Evolutionary conservation across 2,113 vertebrate genomes (phyloP).

Genomic region (Protobothrops mucrosquamatus): DNA sequence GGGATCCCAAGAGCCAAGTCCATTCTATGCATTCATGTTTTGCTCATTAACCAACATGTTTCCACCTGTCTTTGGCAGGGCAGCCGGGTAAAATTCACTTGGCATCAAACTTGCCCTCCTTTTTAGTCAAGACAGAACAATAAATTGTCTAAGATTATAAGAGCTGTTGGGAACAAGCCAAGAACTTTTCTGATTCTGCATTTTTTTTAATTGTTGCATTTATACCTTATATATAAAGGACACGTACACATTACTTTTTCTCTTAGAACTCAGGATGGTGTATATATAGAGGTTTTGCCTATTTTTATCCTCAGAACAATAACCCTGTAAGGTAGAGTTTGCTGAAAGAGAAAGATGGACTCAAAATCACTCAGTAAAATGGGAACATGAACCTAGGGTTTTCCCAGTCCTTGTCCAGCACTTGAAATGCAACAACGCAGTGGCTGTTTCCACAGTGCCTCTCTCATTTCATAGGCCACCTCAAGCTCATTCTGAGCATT

Average conservation of each 20-base stretch:
- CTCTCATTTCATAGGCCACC: background rate
- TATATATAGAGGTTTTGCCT: background rate
- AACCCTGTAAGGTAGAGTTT: background rate
- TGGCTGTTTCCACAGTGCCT: background rate
- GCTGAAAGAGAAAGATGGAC: background rate
- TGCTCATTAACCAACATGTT: background rate
- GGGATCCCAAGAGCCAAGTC: background rate
- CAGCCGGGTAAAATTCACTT: background rate
- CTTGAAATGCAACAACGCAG: background rate
- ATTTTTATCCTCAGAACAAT: background rate
- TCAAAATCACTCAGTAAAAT: background rate
- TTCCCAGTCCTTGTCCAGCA: background rate
- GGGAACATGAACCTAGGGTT: background rate
- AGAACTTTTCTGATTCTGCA: background rate
- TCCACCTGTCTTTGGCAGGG: background rate
- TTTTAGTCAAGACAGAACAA: background rate
- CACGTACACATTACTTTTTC: background rate
- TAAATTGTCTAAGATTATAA: background rate
- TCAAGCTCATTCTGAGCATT: background rate
- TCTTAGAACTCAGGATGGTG: background rate
- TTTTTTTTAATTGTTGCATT: background rate
- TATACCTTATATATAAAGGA: background rate
- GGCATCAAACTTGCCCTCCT: background rate
- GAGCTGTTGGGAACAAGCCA: background rate
- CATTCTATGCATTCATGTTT: background rate